Evolutionary conservation across 1,140 invertebrate genomes (phyloP).

Genomic region (Schlechtendalia chinensis): DNA sequence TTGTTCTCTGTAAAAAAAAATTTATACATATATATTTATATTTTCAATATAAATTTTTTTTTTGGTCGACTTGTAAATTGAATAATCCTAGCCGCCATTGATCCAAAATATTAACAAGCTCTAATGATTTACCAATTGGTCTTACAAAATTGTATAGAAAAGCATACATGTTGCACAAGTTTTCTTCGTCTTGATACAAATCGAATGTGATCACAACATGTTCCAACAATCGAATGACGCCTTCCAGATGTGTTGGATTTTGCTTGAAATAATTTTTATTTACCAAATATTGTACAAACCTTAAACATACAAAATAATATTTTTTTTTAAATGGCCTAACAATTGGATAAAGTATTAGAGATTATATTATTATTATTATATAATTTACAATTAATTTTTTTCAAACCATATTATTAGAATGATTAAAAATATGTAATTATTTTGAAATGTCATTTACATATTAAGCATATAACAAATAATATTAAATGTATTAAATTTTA

Average conservation of each 20-base stretch:
- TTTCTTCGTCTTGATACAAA: slow-evolving; percentile 29
- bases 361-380: too few species aligned
- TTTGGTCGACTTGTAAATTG: background rate
- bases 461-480: too few species aligned
- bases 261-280: slow-evolving; percentile 4
- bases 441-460: too few species aligned
- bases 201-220: slow-evolving; percentile 17
- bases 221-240: slow-evolving; percentile 1
- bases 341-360: too few species aligned
- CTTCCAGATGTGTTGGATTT: background rate
- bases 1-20: too few species aligned
- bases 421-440: too few species aligned
- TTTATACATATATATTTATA: too few species aligned
- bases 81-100: slow-evolving; percentile 20
- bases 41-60: background rate
- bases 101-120: slow-evolving; percentile 21
- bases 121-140: background rate
- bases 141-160: background rate
- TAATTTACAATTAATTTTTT: too few species aligned
- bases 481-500: too few species aligned
- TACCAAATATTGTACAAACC: slow-evolving; percentile 33
- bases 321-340: too few species aligned
- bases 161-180: background rate
- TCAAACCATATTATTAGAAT: too few species aligned
- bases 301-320: background rate